Evolutionary conservation across 2,797 vertebrate genomes (phyloP).

Genomic region (Sarcoramphus papa): DNA sequence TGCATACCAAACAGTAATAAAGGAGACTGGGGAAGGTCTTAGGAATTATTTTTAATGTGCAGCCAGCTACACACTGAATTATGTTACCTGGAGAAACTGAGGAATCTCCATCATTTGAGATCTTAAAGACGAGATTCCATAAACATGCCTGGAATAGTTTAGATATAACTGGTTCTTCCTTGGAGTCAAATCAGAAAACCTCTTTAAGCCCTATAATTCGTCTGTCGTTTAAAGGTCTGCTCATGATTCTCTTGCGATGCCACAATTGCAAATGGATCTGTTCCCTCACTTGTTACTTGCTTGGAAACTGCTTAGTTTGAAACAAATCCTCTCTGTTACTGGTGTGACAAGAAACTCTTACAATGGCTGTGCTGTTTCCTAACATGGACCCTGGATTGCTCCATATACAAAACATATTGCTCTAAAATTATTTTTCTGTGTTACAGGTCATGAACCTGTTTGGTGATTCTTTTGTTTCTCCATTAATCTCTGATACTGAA

Average conservation of each 20-base stretch:
- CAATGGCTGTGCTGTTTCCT: neutral
- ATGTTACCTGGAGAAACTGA: conserved; percentile 8
- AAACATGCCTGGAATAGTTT: neutral
- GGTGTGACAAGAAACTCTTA: neutral
- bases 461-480: neutral
- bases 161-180: neutral
- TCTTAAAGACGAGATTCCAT: neutral
- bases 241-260: neutral
- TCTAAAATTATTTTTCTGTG: neutral
- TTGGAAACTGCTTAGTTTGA: neutral
- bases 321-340: neutral
- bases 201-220: neutral
- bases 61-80: neutral
- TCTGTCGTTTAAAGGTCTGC: neutral
- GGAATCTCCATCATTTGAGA: neutral
- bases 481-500: neutral
- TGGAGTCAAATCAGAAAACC: neutral
- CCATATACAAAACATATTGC: neutral
- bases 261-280: neutral
- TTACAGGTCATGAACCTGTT: neutral
- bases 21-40: neutral
- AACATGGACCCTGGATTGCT: neutral
- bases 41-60: neutral
- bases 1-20: neutral
- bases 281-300: neutral